phyloP scores from a whole-genome alignment of 2,113 vertebrate species.

The Hydrochoerus hydrochaeris region DNA sequence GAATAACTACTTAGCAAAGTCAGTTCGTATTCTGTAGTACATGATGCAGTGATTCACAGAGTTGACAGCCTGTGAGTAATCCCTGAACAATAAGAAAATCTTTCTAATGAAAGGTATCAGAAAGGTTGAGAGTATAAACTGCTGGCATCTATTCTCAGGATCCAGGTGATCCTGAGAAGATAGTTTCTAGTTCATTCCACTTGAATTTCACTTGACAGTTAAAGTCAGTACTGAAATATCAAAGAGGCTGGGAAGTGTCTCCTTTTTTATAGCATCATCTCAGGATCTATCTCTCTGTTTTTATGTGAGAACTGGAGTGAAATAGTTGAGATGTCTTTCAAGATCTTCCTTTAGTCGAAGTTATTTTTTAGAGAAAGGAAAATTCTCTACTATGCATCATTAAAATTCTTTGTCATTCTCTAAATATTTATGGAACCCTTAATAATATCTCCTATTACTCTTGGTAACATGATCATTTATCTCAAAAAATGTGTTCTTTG shows the following conservation, averaged over 20 bases:
- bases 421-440: constrained; percentile 72
- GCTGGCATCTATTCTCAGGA: neutral
- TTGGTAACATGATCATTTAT: constrained; percentile 74
- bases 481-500: constrained; percentile 72
- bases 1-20: neutral
- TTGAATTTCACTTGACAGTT: constrained; percentile 13
- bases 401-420: constrained; percentile 75
- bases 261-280: neutral
- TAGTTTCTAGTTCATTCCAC: neutral
- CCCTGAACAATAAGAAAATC: neutral
- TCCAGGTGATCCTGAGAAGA: neutral
- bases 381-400: constrained; percentile 62
- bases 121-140: neutral
- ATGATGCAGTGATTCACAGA: neutral
- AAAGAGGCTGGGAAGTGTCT: neutral
- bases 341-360: constrained; percentile 50
- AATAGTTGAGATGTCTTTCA: constrained; percentile 61
- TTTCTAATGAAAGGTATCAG: neutral
- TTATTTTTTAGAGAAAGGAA: constrained; percentile 63
- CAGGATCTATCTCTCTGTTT: neutral
- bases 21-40: neutral
- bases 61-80: neutral
- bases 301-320: constrained; percentile 40
- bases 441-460: constrained; percentile 71
- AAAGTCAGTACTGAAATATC: constrained; percentile 24